A percentile compares a stretch with the other conserved stretches of the same genome.
Evolutionary conservation across 2,113 vertebrate genomes (phyloP).

Genomic region (Damaliscus lunatus): DNA sequence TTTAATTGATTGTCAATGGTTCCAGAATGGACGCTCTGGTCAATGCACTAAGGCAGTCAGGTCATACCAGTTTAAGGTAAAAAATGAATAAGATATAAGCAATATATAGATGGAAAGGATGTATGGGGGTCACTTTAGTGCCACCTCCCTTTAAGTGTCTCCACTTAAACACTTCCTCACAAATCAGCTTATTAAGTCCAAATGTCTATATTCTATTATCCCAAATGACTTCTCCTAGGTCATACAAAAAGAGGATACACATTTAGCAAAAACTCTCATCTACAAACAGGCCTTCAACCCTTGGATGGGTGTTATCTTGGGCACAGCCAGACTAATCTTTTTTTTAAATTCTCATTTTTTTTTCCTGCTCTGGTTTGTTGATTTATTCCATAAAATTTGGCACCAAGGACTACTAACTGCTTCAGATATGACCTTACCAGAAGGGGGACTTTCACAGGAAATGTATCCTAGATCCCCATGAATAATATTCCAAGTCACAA

Average conservation of each 20-base stretch:
- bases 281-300: neutral
- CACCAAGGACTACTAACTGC: neutral
- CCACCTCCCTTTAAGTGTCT: neutral
- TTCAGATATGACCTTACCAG: neutral
- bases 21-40: neutral
- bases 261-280: neutral
- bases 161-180: neutral
- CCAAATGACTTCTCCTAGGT: neutral
- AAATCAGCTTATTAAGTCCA: neutral
- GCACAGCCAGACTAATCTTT: neutral
- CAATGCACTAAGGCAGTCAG: too few relatives aligned
- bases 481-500: neutral
- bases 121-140: neutral
- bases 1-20: neutral
- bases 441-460: neutral
- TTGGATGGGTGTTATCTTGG: neutral
- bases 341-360: neutral
- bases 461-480: neutral
- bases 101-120: neutral
- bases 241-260: neutral
- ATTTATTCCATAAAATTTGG: conserved; percentile 14
- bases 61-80: neutral
- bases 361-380: neutral
- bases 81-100: neutral
- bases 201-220: neutral